Evolutionary conservation across 2,113 vertebrate genomes (phyloP).

Genomic region (Tauraco erythrolophus): DNA sequence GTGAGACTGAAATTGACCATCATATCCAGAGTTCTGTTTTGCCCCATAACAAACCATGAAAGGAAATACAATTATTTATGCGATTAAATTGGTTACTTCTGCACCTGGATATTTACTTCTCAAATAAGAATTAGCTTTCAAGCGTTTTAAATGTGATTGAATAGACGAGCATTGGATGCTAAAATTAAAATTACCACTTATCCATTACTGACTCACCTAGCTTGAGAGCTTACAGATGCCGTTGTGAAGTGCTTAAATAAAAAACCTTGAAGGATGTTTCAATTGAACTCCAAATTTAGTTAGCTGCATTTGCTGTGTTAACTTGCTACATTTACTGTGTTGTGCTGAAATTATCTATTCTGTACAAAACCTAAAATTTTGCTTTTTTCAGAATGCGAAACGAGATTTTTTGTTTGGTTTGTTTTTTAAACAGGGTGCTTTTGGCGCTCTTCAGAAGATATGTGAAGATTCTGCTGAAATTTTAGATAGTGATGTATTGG

Average conservation of each 20-base stretch:
- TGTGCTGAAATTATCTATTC: not conserved
- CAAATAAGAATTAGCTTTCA: not conserved
- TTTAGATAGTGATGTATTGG: conserved; percentile 95
- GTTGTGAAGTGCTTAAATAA: not conserved
- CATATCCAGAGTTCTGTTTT: not conserved
- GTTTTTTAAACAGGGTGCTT: conserved; percentile 84
- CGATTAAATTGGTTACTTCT: not conserved
- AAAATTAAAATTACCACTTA: not conserved
- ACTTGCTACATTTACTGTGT: not conserved
- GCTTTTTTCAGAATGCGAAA: not conserved
- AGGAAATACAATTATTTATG: not conserved
- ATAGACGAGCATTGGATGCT: not conserved
- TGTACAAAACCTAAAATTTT: not conserved
- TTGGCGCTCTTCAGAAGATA: conserved; percentile 97
- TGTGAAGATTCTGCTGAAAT: conserved; percentile 98
- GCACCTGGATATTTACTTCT: not conserved
- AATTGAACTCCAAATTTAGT: not conserved
- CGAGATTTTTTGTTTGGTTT: not conserved
- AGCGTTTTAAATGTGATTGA: not conserved
- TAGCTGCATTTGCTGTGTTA: not conserved
- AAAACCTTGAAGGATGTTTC: not conserved
- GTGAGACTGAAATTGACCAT: not conserved
- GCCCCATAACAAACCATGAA: not conserved
- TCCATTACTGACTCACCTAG: not conserved
- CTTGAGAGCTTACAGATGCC: not conserved